Conservation (phyloP, 2,888 invertebrate genomes). For the Eretmocerus hayati region DNA sequence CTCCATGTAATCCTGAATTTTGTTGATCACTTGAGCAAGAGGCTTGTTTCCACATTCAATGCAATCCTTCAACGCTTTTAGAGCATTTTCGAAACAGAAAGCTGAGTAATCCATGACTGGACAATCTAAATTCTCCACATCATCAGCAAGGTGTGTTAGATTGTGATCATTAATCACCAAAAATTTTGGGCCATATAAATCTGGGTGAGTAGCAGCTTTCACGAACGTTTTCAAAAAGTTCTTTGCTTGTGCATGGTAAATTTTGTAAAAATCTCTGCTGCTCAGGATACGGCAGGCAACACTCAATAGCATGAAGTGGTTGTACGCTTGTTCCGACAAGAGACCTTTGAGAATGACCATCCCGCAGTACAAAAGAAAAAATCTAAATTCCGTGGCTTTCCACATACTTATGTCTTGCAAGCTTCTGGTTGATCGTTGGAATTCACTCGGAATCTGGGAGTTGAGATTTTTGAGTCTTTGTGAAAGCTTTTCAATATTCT, state of each 20-base stretch:
- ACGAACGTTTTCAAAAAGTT: not conserved
- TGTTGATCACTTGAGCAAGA: not conserved
- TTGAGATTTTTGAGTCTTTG: too few relatives aligned
- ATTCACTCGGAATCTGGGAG: not conserved
- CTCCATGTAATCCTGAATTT: not conserved
- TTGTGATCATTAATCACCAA: not conserved
- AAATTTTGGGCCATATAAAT: not conserved
- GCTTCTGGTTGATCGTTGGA: not conserved
- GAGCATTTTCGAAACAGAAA: not conserved
- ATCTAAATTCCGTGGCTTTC: conserved; percentile 3
- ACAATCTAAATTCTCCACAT: not conserved
- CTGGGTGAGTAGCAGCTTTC: too few relatives aligned
- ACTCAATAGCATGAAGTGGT: not conserved
- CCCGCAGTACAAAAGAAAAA: not conserved
- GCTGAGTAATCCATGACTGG: not conserved
- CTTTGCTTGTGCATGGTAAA: not conserved
- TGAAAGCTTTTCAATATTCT: not conserved
- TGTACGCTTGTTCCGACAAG: not conserved
- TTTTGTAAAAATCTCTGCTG: not conserved
- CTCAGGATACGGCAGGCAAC: not conserved
- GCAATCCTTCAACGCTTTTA: not conserved
- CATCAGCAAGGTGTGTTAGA: not conserved
- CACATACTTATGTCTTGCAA: not conserved
- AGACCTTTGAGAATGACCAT: not conserved
- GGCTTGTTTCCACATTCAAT: not conserved